These are phyloP conservation scores for Rotaria magnacalcarata DNA, from an alignment of 2,888 invertebrate genomes.

Conservation along the genomic window DNA sequence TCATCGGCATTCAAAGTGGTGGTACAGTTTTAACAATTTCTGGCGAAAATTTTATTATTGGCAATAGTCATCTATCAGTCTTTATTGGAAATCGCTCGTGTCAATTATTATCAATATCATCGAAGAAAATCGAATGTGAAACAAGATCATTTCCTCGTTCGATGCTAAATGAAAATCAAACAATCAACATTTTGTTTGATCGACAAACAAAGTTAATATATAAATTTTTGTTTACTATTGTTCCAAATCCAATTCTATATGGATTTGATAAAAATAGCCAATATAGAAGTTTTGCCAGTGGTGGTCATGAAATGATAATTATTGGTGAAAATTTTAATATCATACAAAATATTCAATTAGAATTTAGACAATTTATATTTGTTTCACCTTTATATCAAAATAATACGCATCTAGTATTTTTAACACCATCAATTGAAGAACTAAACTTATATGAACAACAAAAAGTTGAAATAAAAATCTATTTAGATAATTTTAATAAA, in stretches of 20 bases:
- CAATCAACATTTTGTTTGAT: not conserved
- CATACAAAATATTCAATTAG: slow-evolving; percentile 16
- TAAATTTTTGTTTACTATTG: not conserved
- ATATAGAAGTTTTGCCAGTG: not conserved
- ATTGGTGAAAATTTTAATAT: not conserved
- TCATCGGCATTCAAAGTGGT: slow-evolving; percentile 84
- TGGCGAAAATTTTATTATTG: slow-evolving; percentile 89
- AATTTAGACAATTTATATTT: not conserved
- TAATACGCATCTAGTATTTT: not conserved
- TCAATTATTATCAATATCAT: not conserved
- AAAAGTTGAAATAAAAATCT: not conserved
- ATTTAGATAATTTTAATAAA: not conserved
- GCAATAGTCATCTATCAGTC: slow-evolving; percentile 56
- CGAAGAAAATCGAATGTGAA: not conserved
- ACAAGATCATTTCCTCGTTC: not conserved
- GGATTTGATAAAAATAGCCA: not conserved
- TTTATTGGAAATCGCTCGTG: not conserved
- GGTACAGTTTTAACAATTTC: slow-evolving; percentile 84
- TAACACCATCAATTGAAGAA: slow-evolving; percentile 28
- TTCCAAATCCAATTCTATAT: not conserved
- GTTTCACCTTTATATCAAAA: not conserved
- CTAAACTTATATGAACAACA: not conserved
- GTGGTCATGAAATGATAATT: not conserved
- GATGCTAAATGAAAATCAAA: not conserved
- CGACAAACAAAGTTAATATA: not conserved